Percentiles rank a stretch among this genome's conserved stretches.
These are phyloP conservation scores for Brachypterus glaber DNA, from an alignment of 2,888 invertebrate genomes.

Conservation along the genomic window DNA sequence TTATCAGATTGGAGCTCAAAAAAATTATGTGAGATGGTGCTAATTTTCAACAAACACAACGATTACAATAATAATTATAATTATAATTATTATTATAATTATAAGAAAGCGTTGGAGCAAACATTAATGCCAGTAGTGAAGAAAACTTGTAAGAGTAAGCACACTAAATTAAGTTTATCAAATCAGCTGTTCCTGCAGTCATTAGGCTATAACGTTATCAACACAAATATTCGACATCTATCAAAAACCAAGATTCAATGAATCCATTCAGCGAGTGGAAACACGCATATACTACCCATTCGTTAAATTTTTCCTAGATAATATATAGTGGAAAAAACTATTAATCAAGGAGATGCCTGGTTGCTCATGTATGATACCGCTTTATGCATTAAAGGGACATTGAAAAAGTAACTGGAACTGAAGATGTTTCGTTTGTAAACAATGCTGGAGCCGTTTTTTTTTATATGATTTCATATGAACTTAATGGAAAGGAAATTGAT, in stretches of 20 bases:
- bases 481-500: constrained; percentile 14
- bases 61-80: too few relatives aligned
- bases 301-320: constrained; percentile 9
- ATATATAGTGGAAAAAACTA: constrained; percentile 17
- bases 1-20: constrained; percentile 21
- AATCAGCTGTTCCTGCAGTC: constrained; percentile 9
- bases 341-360: constrained; percentile 18
- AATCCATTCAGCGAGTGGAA: constrained; percentile 10
- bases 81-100: too few relatives aligned
- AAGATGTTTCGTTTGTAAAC: constrained; percentile 6
- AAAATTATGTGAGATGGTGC: background rate
- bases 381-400: constrained; percentile 9
- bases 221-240: constrained; percentile 9
- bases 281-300: constrained; percentile 16
- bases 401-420: constrained; percentile 8
- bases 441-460: constrained; percentile 15
- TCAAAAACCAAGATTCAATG: constrained; percentile 2
- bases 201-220: constrained; percentile 6
- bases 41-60: constrained; percentile 15
- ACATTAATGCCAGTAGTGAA: too few relatives aligned
- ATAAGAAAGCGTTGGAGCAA: too few relatives aligned
- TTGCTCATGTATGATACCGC: constrained; percentile 9
- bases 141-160: too few relatives aligned
- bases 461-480: constrained; percentile 13
- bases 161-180: constrained; percentile 12